Base-by-base conservation (phyloP, 2,888 invertebrate species). In the Pardosa pseudoannulata region DNA sequence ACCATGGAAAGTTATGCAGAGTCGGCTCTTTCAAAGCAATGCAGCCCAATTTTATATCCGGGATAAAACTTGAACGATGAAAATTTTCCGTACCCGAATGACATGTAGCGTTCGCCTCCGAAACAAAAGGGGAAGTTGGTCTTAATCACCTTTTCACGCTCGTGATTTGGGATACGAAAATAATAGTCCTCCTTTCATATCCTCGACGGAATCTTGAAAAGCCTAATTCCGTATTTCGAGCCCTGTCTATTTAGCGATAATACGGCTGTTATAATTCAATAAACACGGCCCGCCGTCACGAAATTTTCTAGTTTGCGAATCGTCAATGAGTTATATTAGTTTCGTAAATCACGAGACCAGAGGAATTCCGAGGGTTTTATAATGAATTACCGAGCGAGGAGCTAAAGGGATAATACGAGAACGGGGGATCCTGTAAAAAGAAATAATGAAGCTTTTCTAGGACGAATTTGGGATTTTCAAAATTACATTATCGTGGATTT, bases 241-340 rank as follows among this genome's bases (percentile, higher is more conserved):
- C 65, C 31, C 32, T 32, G 39, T 73, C 80, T 72, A 80, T 80
- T 80, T 73, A 73, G 50, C 67, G 41, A 46, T 73, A 80, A 80
- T 80, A 73, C 79, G 72, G 65, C 41, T 65, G 80, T 73, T 80
- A 80, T 80, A 80, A 80, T 80, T 80, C 73, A 73, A 73, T 80
- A 80, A 80, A 80, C 72, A 80, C 65, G 80, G 65, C 64, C 32
- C 79, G 11, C 29, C 32, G 80, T 80, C 80, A 80, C 80, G 80
- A 80, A 16, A 31, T 70, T 32, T 36, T 65, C 67, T 39, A 36
- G 65, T 67, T 73, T 73, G n/a, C 50, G 73, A 80, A 80, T 80
- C 27, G 31, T 31, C 64, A 71, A 79, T 79, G 79, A 79, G 67
- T 28, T 32, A 62, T 74, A 32, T 74, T 32, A 27, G 32, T 62